Conservation (phyloP, 2,113 vertebrate species). For the Rhegmatorhina hoffmannsi region DNA sequence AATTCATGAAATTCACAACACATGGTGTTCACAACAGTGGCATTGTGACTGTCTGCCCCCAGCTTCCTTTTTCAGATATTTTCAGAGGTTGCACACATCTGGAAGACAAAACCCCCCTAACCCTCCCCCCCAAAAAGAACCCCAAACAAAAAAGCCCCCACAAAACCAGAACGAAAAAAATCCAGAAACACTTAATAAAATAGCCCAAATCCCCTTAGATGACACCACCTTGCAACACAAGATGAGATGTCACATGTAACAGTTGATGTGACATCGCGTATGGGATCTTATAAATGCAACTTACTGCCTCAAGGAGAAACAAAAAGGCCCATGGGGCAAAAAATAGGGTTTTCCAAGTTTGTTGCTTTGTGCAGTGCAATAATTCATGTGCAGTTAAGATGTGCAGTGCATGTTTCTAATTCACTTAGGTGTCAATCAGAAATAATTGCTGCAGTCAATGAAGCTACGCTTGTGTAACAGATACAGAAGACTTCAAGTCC, state of each 20-base stretch:
- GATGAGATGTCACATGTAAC: not conserved
- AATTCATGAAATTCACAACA: not conserved
- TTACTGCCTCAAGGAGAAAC: not conserved
- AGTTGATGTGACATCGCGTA: not conserved
- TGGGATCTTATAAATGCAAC: not conserved
- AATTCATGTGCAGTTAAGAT: constrained; percentile 5
- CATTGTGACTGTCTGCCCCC: not conserved
- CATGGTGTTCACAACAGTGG: not conserved
- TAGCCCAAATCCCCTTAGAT: not conserved
- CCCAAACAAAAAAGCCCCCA: rapidly evolving
- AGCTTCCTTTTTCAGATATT: not conserved
- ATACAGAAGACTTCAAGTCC: not conserved
- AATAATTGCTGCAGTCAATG: constrained; percentile 15
- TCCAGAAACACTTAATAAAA: rapidly evolving
- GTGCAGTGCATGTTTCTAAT: not conserved
- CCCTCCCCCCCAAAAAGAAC: too few relatives aligned
- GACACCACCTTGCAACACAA: not conserved
- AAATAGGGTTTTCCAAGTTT: not conserved
- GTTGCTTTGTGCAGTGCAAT: not conserved
- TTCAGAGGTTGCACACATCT: not conserved
- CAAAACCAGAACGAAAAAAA: not conserved
- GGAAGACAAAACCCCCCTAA: not conserved
- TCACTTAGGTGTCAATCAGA: constrained; percentile 30
- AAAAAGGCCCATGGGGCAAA: not conserved
- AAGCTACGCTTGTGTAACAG: not conserved